Base-by-base conservation (phyloP, 1,140 invertebrate genomes). In the Pogonognathellus flavescens region DNA sequence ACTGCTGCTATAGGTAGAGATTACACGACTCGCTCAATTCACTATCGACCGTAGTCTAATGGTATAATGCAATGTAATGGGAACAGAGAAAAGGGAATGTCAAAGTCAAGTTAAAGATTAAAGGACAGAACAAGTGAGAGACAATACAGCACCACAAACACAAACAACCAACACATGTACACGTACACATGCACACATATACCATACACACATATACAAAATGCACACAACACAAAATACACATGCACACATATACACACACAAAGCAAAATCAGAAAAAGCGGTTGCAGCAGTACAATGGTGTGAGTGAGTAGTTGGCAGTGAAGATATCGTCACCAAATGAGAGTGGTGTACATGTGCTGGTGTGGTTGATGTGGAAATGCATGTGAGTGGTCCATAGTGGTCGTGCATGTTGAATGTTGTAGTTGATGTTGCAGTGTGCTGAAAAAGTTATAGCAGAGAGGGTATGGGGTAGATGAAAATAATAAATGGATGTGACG, bases 11-110 rank as follows among this genome's bases (percentile, higher is more conserved):
- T 41, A 41, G 31, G 31, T 41, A 41, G 31, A 41, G 31, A 41
- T 31, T 76, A 50, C 25, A 31, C 70, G 62, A 76, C 41, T 76
- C 53, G 10, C n/a, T 57, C 53, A 57, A 57, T n/a, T 57, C 70
- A 50, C 70, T 50, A 76, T 50, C 70, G 31, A 14, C 53, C n/a
- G 53, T n/a, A 13, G 53, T n/a, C 11, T n/a, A 57, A 14, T 57
- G n/a, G 53, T n/a, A 49, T 76, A 76, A 76, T 76, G 31, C 11
- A 25, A 76, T 76, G 70, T 76, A 76, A 76, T 76, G 70, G 70
- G 70, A 76, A 76, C 70, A 76, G 70, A 76, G 70, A 76, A 76
- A 76, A 76, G 70, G 31, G 70, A 76, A 76, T 76, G 70, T 76
- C 70, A 76, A 76, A 76, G 70, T 76, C 70, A 76, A 76, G 70